phyloP scores from a whole-genome alignment of 2,888 invertebrate species.

The Euplexia lucipara region DNA sequence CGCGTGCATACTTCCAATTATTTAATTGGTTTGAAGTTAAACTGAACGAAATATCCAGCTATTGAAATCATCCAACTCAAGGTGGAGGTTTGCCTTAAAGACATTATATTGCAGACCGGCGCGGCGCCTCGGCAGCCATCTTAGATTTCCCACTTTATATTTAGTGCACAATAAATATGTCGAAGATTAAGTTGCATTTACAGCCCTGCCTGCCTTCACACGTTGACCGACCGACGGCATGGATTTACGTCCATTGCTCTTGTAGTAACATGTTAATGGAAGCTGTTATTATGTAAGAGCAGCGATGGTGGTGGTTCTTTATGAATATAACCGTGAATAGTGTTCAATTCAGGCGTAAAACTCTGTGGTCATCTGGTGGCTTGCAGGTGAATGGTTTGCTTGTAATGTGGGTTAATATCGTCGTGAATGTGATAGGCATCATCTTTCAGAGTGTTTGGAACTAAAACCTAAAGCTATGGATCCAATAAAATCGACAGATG shows the following conservation, averaged over 20 bases:
- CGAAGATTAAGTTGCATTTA: constrained; percentile 63
- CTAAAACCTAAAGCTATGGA: constrained; percentile 13
- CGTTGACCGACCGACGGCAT: constrained; percentile 19
- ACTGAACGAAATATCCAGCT: background rate
- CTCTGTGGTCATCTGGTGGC: constrained; percentile 47
- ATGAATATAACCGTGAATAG: background rate
- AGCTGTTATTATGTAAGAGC: constrained; percentile 15
- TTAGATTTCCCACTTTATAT: constrained; percentile 63
- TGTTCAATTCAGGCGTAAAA: constrained; percentile 28
- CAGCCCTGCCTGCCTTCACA: constrained; percentile 40
- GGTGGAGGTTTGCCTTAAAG: constrained; percentile 28
- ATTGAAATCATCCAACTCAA: background rate
- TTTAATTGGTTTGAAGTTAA: background rate
- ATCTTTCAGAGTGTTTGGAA: constrained; percentile 9
- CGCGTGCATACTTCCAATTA: background rate
- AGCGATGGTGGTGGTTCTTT: constrained; percentile 32
- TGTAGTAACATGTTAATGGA: constrained; percentile 34
- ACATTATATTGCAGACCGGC: constrained; percentile 51
- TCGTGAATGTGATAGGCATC: constrained; percentile 34
- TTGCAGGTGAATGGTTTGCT: constrained; percentile 50
- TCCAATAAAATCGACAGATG: constrained; percentile 22
- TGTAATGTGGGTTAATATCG: constrained; percentile 53
- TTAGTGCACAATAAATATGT: constrained; percentile 65
- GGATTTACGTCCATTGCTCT: constrained; percentile 35
- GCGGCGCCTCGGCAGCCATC: constrained; percentile 59